phyloP scores from a whole-genome alignment of 2,888 invertebrate genomes.

The Leptothorax acervorum region DNA sequence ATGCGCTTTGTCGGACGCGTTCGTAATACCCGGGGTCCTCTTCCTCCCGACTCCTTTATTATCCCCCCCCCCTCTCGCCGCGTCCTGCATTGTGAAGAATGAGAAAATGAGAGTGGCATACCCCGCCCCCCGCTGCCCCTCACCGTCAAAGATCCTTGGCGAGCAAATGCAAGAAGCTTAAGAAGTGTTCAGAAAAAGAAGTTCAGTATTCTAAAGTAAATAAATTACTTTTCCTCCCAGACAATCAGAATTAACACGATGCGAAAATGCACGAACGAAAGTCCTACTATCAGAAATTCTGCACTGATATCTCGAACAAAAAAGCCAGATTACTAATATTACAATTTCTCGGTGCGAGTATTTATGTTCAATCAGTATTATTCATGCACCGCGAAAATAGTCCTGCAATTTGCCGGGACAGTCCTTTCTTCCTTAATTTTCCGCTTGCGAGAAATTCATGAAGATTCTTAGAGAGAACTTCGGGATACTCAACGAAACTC shows the following conservation, averaged over 20 bases:
- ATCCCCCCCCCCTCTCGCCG: conserved; percentile 1
- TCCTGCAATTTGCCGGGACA: not conserved
- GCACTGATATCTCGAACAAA: not conserved
- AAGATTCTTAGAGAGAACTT: not conserved
- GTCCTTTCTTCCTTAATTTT: not conserved
- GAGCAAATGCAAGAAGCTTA: not conserved
- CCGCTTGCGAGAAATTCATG: not conserved
- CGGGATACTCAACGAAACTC: not conserved
- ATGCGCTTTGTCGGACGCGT: conserved; percentile 49
- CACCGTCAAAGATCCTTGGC: not conserved
- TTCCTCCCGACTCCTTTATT: conserved; percentile 48
- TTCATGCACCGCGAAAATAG: not conserved
- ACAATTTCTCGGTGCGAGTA: not conserved
- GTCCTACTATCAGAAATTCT: too few relatives aligned
- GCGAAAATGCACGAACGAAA: not conserved
- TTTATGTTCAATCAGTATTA: not conserved
- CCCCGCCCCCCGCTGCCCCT: not conserved
- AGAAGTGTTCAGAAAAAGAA: not conserved
- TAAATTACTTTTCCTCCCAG: not conserved
- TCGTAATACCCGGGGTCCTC: conserved; percentile 39
- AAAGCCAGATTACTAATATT: not conserved
- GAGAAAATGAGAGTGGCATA: conserved; percentile 24
- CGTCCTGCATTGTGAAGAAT: conserved; percentile 19
- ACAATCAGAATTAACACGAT: not conserved
- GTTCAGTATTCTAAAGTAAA: not conserved